Conservation (phyloP, 2,797 vertebrate genomes). For the Buphagus erythrorhynchus region DNA sequence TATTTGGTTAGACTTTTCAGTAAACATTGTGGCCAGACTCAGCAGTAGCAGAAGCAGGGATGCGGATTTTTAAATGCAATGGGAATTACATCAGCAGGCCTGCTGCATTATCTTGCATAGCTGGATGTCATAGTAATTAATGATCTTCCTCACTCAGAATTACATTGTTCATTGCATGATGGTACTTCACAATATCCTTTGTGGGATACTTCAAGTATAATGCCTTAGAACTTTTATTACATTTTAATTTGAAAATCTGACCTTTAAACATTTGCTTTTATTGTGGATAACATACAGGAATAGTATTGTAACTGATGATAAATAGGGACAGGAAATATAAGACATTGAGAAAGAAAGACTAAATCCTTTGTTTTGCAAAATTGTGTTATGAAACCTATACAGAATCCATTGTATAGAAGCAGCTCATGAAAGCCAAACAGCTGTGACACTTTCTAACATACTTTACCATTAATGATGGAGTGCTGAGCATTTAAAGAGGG, state of each 20-base stretch:
- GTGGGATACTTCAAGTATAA: neutral
- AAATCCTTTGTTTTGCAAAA: neutral
- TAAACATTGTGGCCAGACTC: neutral
- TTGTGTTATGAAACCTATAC: neutral
- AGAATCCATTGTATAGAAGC: neutral
- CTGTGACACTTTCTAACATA: neutral
- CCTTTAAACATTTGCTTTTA: neutral
- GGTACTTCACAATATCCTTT: neutral
- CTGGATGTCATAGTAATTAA: neutral
- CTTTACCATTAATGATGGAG: neutral
- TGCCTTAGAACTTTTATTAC: neutral
- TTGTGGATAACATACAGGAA: neutral
- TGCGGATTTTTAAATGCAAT: neutral
- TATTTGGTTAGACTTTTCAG: neutral
- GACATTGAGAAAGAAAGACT: neutral
- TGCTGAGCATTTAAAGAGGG: neutral
- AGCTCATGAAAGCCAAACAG: neutral
- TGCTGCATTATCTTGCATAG: neutral
- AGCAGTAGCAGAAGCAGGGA: neutral
- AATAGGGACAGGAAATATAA: neutral
- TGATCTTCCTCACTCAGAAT: neutral
- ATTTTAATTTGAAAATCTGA: conserved; percentile 36
- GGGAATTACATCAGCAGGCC: neutral
- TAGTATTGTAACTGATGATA: neutral
- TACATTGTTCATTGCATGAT: neutral